Conservation (phyloP, 1,140 invertebrate genomes). For the Nasonia giraulti region DNA sequence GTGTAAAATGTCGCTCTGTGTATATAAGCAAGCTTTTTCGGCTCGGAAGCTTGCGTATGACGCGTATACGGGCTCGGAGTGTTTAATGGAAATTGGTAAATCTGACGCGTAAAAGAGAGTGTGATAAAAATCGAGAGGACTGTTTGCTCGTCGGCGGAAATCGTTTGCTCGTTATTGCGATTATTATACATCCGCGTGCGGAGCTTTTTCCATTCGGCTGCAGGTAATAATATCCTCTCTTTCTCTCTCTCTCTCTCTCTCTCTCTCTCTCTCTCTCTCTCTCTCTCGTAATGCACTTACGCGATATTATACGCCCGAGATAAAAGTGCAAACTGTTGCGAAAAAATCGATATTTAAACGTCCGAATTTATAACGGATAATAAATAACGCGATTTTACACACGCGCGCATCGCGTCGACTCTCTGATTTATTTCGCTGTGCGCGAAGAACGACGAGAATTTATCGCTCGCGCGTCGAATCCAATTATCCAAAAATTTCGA, state of each 20-base stretch:
- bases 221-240: no score
- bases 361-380: no score
- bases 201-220: no score
- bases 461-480: neutral
- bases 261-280: no score
- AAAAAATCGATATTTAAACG: no score
- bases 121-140: neutral
- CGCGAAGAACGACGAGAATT: neutral
- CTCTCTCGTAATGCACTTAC: no score
- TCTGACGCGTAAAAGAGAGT: neutral
- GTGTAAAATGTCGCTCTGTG: neutral
- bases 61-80: neutral
- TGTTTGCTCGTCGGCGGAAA: neutral
- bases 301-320: no score
- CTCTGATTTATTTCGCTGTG: neutral
- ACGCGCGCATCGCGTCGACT: no score
- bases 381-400: no score
- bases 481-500: neutral
- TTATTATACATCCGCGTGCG: neutral
- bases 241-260: no score
- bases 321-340: no score
- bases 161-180: no score
- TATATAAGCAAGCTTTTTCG: neutral
- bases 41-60: neutral
- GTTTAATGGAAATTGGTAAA: conserved; percentile 15